Evolutionary conservation across 2,797 vertebrate genomes (phyloP).

Genomic region (Chelon labrosus): DNA sequence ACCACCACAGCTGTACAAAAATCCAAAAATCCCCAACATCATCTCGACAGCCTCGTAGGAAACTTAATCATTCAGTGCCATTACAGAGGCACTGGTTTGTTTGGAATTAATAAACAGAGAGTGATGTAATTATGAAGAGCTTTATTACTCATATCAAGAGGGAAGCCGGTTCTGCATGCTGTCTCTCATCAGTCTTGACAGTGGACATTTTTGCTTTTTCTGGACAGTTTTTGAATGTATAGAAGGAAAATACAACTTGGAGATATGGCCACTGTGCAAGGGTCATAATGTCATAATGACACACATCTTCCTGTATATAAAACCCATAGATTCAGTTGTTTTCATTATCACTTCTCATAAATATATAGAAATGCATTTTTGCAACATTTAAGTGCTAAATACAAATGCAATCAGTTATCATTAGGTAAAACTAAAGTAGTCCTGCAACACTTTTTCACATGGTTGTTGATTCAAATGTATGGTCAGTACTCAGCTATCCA

Average conservation of each 20-base stretch:
- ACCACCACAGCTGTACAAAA: background rate
- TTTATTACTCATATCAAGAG: slow-evolving; percentile 38
- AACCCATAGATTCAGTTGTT: background rate
- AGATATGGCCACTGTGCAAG: background rate
- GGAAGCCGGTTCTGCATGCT: background rate
- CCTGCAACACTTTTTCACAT: no score
- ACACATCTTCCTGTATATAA: background rate
- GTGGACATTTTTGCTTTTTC: background rate
- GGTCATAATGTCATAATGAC: background rate
- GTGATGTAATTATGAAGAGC: slow-evolving; percentile 18
- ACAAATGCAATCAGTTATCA: background rate
- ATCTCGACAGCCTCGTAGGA: slow-evolving; percentile 20
- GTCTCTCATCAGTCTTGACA: background rate
- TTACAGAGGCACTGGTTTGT: slow-evolving; percentile 29
- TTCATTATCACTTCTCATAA: background rate
- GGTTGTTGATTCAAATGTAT: no score
- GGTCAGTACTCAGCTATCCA: no score
- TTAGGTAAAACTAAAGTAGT: background rate
- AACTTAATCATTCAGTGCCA: slow-evolving; percentile 36
- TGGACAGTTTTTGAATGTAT: background rate
- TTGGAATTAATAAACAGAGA: slow-evolving; percentile 41
- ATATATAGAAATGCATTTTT: background rate
- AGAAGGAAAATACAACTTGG: background rate
- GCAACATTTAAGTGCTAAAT: background rate
- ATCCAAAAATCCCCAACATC: background rate